A percentile compares a stretch with the other conserved stretches of the same genome.
Evolutionary conservation across 92 coral and sea anemone species (phyloP).

Genomic region (Virgularia gustaviana): DNA sequence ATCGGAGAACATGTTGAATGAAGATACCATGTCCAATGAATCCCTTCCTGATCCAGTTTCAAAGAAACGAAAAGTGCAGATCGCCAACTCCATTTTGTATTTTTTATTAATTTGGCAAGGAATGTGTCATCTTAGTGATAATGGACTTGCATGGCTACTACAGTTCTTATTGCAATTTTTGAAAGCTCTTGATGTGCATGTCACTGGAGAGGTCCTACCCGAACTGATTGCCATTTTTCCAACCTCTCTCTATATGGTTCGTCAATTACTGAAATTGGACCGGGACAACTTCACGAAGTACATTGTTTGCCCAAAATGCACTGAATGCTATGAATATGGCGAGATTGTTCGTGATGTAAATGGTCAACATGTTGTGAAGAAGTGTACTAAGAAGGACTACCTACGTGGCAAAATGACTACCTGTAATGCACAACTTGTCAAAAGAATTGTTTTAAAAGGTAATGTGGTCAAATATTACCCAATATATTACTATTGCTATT

Average conservation of each 20-base stretch:
- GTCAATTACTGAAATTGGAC: slow-evolving; percentile 46
- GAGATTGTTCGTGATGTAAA: slow-evolving; percentile 10
- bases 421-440: no score
- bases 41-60: slow-evolving; percentile 42
- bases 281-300: slow-evolving; percentile 49
- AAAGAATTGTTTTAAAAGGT: slow-evolving; percentile 21
- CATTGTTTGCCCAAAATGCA: slow-evolving; percentile 55
- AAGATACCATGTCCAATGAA: slow-evolving; percentile 22
- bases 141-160: slow-evolving; percentile 39
- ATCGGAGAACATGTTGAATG: slow-evolving; percentile 11
- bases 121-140: slow-evolving; percentile 32
- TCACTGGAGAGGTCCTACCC: slow-evolving; percentile 12
- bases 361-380: not conserved
- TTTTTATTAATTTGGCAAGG: slow-evolving; percentile 48
- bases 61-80: slow-evolving; percentile 17
- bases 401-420: not conserved
- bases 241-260: slow-evolving; percentile 46
- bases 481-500: slow-evolving; percentile 52
- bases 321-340: slow-evolving; percentile 36
- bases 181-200: slow-evolving; percentile 35
- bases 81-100: slow-evolving; percentile 27
- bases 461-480: slow-evolving; percentile 42
- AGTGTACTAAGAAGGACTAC: not conserved
- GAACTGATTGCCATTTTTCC: slow-evolving; percentile 52
- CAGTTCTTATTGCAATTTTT: slow-evolving; percentile 41